A percentile compares a stretch with the other conserved stretches of the same genome.
Conservation (phyloP, 35 echinoderm and acorn worm genomes). For the Lytechinus variegatus region DNA sequence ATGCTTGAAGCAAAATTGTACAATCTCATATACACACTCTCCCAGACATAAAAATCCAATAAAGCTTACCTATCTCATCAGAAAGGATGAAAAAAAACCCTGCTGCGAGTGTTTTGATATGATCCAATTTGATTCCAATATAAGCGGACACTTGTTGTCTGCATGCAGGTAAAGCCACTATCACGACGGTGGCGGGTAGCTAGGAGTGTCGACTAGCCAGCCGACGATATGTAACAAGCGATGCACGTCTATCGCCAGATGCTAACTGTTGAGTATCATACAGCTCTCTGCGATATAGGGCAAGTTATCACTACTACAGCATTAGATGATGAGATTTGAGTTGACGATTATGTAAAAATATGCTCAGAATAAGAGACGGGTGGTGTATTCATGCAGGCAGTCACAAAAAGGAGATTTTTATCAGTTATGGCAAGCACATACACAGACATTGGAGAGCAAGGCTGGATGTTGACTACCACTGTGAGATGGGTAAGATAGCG, state of each 20-base stretch:
- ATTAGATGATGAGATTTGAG: not conserved
- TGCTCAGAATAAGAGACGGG: not conserved
- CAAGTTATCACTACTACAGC: not conserved
- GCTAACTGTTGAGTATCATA: not conserved
- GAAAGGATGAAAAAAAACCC: not conserved
- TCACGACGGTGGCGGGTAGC: not conserved
- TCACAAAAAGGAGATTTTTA: not conserved
- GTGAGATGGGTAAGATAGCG: not conserved
- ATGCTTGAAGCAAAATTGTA: not conserved
- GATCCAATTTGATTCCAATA: slow-evolving; percentile 41
- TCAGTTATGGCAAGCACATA: not conserved
- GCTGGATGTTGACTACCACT: not conserved
- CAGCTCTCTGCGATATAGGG: not conserved
- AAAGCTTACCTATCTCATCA: not conserved
- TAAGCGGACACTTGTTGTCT: slow-evolving; percentile 36
- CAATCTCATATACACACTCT: not conserved
- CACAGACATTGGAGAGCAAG: not conserved
- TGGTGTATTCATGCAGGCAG: not conserved
- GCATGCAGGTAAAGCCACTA: not conserved
- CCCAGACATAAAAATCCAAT: not conserved
- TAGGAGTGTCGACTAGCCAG: slow-evolving; percentile 1
- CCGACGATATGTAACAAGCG: not conserved
- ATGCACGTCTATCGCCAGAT: slow-evolving; percentile 9
- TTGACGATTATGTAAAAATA: not conserved
- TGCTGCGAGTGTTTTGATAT: slow-evolving; percentile 21